A percentile compares a stretch with the other conserved stretches of the same genome.
Evolutionary conservation across 2,888 invertebrate genomes (phyloP).

Genomic region (Julus scanicus): DNA sequence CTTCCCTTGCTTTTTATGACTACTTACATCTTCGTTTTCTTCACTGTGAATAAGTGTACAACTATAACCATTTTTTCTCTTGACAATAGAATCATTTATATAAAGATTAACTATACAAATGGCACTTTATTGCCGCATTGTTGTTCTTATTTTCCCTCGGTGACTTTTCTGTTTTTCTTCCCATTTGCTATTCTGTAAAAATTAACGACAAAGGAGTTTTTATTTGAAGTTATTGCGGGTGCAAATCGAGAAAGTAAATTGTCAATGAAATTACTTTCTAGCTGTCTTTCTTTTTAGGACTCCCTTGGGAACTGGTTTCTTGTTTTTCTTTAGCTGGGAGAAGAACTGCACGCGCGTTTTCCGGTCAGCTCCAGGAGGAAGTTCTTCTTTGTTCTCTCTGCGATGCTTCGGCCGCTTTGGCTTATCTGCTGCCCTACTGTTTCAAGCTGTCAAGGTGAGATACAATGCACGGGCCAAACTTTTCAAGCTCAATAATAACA

Average conservation of each 20-base stretch:
- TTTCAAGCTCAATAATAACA: too few relatives aligned
- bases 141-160: constrained; percentile 16
- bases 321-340: neutral
- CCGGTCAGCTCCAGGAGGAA: neutral
- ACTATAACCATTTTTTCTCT: constrained; percentile 32
- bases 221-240: neutral
- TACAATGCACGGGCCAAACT: neutral
- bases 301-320: neutral
- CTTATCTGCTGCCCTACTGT: neutral
- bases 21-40: constrained; percentile 27
- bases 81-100: constrained; percentile 35
- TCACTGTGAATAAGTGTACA: constrained; percentile 7
- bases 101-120: constrained; percentile 16
- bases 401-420: neutral
- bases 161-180: constrained; percentile 17
- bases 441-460: neutral
- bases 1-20: constrained; percentile 9
- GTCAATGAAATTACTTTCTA: neutral
- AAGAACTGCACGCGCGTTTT: neutral
- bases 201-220: constrained; percentile 11
- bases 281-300: neutral
- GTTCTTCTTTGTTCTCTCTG: neutral
- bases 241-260: neutral
- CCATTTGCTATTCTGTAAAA: constrained; percentile 36
- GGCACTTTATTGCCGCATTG: neutral